Conservation (phyloP, 1,140 invertebrate species). For the Drosophila simulans region DNA sequence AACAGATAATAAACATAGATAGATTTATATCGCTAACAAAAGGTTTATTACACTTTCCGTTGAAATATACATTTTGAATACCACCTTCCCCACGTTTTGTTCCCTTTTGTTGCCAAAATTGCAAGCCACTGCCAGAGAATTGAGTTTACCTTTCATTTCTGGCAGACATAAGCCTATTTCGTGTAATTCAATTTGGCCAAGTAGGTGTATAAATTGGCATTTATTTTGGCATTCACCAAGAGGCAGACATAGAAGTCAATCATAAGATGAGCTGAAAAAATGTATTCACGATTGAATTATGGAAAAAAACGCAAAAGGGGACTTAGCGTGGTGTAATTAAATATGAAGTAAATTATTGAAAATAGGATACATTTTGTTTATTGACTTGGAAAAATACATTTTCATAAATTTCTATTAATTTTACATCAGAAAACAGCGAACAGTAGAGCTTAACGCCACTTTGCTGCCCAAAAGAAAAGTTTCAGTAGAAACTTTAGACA, state of each 20-base stretch:
- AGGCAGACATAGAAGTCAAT: constrained; percentile 20
- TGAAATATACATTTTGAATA: constrained; percentile 1
- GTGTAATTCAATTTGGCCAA: constrained; percentile 31
- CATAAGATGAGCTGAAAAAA: constrained; percentile 6
- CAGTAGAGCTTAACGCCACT: constrained; percentile 2
- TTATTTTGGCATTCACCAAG: constrained; percentile 6
- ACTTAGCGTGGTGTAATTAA: no score
- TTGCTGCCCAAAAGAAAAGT: constrained; percentile 30
- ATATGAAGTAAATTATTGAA: neutral
- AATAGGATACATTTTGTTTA: constrained; percentile 13
- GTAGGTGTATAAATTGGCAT: constrained; percentile 14
- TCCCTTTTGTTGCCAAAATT: neutral
- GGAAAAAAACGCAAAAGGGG: neutral
- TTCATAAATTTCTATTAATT: constrained; percentile 10
- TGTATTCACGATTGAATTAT: constrained; percentile 10
- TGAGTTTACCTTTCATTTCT: constrained; percentile 23
- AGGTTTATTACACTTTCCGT: constrained; percentile 9
- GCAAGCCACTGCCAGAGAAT: constrained; percentile 17
- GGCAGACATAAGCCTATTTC: constrained; percentile 27
- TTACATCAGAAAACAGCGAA: neutral
- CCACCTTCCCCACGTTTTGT: neutral
- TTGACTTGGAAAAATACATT: constrained; percentile 26
- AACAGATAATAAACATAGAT: neutral
- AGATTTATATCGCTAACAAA: constrained; percentile 1
- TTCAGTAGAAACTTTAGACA: constrained; percentile 51